Evolutionary conservation across 2,113 vertebrate genomes (phyloP).

Genomic region (Grammomys surdaster): DNA sequence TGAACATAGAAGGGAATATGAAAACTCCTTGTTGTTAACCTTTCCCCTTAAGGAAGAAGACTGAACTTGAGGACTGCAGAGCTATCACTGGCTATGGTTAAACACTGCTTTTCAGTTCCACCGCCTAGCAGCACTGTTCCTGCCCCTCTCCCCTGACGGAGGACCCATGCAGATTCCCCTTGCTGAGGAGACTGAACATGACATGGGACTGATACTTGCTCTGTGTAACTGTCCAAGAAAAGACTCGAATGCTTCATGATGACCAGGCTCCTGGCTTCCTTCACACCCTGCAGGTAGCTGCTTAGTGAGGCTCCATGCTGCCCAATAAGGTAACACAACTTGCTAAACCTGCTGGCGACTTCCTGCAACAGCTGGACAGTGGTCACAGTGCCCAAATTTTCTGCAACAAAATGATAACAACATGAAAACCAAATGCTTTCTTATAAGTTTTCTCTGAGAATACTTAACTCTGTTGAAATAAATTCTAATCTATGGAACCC

Average conservation of each 20-base stretch:
- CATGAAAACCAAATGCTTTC: slow-evolving; percentile 28
- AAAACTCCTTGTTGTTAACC: slow-evolving; percentile 48
- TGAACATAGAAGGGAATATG: slow-evolving; percentile 37
- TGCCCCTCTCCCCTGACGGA: slow-evolving; percentile 78
- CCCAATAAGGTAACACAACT: slow-evolving; percentile 95
- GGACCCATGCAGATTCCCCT: slow-evolving; percentile 71
- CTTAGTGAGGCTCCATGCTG: slow-evolving; percentile 95
- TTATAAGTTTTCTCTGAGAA: slow-evolving; percentile 12
- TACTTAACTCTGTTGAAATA: neutral
- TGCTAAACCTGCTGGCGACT: slow-evolving; percentile 91
- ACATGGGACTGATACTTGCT: slow-evolving; percentile 89
- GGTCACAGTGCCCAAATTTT: slow-evolving; percentile 89
- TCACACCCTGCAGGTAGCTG: slow-evolving; percentile 91
- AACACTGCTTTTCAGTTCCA: slow-evolving; percentile 63
- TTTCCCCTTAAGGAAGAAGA: slow-evolving; percentile 41
- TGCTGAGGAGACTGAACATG: slow-evolving; percentile 75
- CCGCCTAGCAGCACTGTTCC: slow-evolving; percentile 72
- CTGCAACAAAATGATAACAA: slow-evolving; percentile 84
- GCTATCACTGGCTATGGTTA: slow-evolving; percentile 51
- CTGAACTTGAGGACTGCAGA: slow-evolving; percentile 54
- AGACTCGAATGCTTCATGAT: slow-evolving; percentile 93
- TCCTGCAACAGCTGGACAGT: slow-evolving; percentile 91
- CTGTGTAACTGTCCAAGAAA: slow-evolving; percentile 94
- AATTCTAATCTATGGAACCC: neutral
- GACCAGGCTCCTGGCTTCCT: slow-evolving; percentile 92